phyloP scores from a whole-genome alignment of 2,113 vertebrate species.

The Prunella himalayana region DNA sequence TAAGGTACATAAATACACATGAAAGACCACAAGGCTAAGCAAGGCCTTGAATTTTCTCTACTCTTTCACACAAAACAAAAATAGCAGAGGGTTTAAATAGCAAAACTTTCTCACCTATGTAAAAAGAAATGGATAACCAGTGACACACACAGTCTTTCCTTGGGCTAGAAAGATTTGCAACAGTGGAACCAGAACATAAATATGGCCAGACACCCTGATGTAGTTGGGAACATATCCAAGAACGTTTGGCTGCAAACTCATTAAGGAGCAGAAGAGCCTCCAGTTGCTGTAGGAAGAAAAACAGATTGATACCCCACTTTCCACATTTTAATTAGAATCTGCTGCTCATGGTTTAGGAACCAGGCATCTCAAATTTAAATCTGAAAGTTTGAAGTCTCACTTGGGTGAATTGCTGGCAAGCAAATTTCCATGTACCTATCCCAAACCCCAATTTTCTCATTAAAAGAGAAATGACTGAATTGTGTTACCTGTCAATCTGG shows the following conservation, averaged over 20 bases:
- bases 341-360: background rate
- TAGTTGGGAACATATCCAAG: background rate
- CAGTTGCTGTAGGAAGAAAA: background rate
- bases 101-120: background rate
- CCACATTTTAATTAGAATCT: background rate
- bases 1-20: accelerated
- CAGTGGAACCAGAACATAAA: background rate
- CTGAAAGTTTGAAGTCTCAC: background rate
- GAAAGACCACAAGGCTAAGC: background rate
- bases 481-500: background rate
- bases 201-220: background rate
- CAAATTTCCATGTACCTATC: background rate
- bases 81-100: background rate
- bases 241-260: background rate
- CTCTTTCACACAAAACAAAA: background rate
- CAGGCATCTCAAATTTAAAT: background rate
- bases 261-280: background rate
- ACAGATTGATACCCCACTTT: background rate
- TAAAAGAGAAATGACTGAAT: background rate
- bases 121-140: background rate
- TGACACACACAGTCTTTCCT: background rate
- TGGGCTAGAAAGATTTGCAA: background rate
- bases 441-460: background rate
- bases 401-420: background rate
- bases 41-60: background rate